Conservation (phyloP, 2,888 invertebrate genomes). For the Melangyna quadrimaculata region DNA sequence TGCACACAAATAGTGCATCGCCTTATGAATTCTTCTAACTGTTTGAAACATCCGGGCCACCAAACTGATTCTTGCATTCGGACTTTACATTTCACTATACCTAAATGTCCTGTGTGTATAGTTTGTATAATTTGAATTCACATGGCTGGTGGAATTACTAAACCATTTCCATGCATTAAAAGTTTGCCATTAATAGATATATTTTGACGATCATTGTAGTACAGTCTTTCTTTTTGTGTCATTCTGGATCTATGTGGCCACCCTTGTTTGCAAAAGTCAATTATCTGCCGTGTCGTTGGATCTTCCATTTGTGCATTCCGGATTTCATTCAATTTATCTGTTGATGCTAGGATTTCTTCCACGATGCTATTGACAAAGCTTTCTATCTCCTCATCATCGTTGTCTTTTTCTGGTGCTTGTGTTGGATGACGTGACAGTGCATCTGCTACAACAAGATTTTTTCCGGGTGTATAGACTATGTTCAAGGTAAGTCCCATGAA, state of each 20-base stretch:
- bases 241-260: background rate
- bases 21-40: too few relatives aligned
- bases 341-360: conserved; percentile 12
- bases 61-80: too few relatives aligned
- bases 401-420: background rate
- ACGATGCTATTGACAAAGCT: conserved; percentile 39
- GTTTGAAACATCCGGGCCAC: too few relatives aligned
- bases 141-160: too few relatives aligned
- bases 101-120: too few relatives aligned
- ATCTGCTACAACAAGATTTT: conserved; percentile 28
- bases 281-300: background rate
- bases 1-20: too few relatives aligned
- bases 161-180: too few relatives aligned
- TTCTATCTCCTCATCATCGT: conserved; percentile 24
- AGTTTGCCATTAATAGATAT: too few relatives aligned
- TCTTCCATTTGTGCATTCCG: conserved; percentile 3
- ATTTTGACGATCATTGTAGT: too few relatives aligned
- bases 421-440: conserved; percentile 2
- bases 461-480: conserved; percentile 7
- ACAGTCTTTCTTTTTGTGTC: background rate
- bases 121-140: too few relatives aligned
- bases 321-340: conserved; percentile 13
- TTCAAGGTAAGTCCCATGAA: background rate
- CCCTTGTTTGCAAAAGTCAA: background rate
- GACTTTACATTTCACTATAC: too few relatives aligned